Base-by-base conservation (phyloP, 2,797 vertebrate genomes). In the Pelodytes ibericus region DNA sequence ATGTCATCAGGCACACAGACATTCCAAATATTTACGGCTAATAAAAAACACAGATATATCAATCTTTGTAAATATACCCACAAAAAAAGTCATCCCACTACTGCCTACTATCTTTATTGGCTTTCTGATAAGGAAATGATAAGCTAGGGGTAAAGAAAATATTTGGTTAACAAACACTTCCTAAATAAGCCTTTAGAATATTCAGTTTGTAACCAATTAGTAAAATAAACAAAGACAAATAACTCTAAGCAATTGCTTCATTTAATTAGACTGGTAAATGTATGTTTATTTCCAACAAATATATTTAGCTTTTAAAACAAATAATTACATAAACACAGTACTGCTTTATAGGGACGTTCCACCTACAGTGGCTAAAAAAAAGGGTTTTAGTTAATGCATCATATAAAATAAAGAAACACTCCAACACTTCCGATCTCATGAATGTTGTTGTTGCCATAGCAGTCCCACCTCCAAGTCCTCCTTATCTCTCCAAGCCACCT, bases 1-100 rank as follows among this genome's bases (percentile, higher is more conserved):
- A 58, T 58, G 56, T 27, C 4, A 27, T 16, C 11, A 27, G 4
- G 18, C 27, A 15, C 26, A 15, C 25, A 58, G 56, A 53, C n/a
- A 53, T 53, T 53, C 49, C 49, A 53, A 53, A 53, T 53, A 53
- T 53, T 53, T 53, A 53, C 22, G 4, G n/a, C 49, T 22, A 22
- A 20, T 53, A 53, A 24, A 53, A 22, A 22, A 53, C 6, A 39
- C 6, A 24, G 49, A 53, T 53, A 53, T 53, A 53, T 24, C 7
- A 11, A 53, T 15, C 44, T 9, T 8, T 22, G 51, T 13, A 25
- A 22, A 22, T 56, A 25, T 6, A 15, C 20, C 8, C 4, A 22
- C 51, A 56, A 2, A 22, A 15, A 26, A 15, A 5, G n/a, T 16
- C 13, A 44, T 44, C 4, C 25, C 56, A 3, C 25, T 27, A 58